Evolutionary conservation across 2,888 invertebrate genomes (phyloP), one percentile per base, ranked within the genome.

Genomic region (Rotaria socialis): DNA sequence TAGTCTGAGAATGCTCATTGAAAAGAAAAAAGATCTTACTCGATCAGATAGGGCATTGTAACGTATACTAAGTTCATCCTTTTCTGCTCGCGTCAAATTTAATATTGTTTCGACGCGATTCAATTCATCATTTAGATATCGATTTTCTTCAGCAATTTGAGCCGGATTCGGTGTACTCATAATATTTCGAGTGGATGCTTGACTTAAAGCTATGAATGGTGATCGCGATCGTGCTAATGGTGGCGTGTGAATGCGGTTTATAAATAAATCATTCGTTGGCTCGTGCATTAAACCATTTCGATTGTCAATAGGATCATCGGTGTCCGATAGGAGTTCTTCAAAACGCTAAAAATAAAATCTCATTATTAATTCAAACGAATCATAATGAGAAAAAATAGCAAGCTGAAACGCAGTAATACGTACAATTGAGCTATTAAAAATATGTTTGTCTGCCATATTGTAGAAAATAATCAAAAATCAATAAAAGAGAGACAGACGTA

Each of bases 41-140:
- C 91, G 89, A 87, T 92, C 92, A 89, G 91, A 91, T 84, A 92
- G 89, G 67, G 91, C 91, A 88, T 90, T 91, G 89, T 92, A 92
- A 88, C 91, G 91, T 88, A 92, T 91, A 85, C 91, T 90, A 50
- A 92, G 90, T 88, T 92, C 91, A 89, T 92, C 92, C 80, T 91
- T 88, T 87, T 92, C 92, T 10, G 92, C 91, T 56, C 91, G 88
- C 56, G 90, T 91, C 1, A 90, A 89, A 22, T 91, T 88, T 86
- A 92, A 89, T 86, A 91, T 89, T 85, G 91, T 91, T 88, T 92
- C 92, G 27, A 92, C 90, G 14, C 91, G 89, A 87, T 90, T 90
- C 87, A 92, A 89, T 88, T 92, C 92, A 10, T 89, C 87, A 85
- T 91, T 89, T 41, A 92, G 89, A 85, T 91, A 89, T 19, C 90